phyloP scores from a whole-genome alignment of 2,888 invertebrate species.

The Xiphydria camelus region DNA sequence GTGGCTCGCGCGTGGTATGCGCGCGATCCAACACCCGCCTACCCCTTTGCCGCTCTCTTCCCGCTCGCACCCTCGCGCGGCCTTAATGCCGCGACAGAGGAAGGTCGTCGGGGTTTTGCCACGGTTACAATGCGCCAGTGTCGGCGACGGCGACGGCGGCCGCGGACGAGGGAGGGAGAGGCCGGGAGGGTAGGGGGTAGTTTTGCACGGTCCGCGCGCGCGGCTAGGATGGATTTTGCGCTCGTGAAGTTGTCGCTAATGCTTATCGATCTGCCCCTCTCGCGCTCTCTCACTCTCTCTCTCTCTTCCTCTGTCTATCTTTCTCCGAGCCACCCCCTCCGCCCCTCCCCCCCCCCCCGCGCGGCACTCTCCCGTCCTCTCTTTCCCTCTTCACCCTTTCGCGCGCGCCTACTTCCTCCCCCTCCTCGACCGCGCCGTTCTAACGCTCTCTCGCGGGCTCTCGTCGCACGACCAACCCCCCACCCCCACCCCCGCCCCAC shows the following conservation, averaged over 20 bases:
- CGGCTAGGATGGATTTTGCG: slow-evolving; percentile 25
- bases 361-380: neutral
- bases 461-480: neutral
- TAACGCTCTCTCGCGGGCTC: neutral
- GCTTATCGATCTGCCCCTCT: slow-evolving; percentile 31
- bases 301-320: neutral
- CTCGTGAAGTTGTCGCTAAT: slow-evolving; percentile 34
- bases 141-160: slow-evolving; percentile 8
- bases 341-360: neutral
- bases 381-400: neutral
- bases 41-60: neutral
- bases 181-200: slow-evolving; percentile 12
- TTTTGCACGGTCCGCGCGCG: slow-evolving; percentile 28
- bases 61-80: neutral
- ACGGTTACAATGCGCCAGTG: slow-evolving; percentile 17
- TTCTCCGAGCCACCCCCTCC: neutral
- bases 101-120: slow-evolving; percentile 25
- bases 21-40: too few species aligned
- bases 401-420: neutral
- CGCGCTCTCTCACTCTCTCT: slow-evolving; percentile 5
- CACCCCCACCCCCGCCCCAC: neutral
- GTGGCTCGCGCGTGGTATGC: neutral
- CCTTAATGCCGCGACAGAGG: slow-evolving; percentile 9
- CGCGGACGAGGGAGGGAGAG: slow-evolving; percentile 3
- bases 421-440: neutral